Base-by-base conservation (phyloP, 2,797 vertebrate genomes). In the Sorex maritimensis region DNA sequence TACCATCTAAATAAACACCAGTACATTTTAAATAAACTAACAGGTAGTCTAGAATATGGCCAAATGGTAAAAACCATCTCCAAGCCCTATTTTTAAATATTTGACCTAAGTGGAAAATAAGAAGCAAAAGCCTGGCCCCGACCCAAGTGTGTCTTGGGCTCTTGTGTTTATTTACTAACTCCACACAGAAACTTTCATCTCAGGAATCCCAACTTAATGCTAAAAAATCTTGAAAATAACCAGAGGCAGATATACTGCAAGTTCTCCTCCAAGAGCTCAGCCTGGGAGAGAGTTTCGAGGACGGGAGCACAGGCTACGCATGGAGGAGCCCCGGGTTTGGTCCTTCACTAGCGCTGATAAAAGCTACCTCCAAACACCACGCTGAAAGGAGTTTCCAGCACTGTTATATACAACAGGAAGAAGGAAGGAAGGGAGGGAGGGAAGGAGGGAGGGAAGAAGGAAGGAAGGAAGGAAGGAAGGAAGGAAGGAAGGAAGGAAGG, bases 91-190 rank as follows among this genome's bases (percentile, higher is more conserved):
- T 49, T 81, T 81, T 6, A 94, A 92, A 82, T 78, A 80, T 65
- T 78, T 91, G 61, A 89, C 19, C 46, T 77, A 46, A 94, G 80
- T 69, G 34, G 74, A 86, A 96, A 95, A 93, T 73, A 89, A 91
- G 91, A 93, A 78, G 34, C 69, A 91, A 84, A 30, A 63, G 63
- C 34, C 83, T 84, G 89, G 81, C 81, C 75, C 86, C 86, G 86
- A 49, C 28, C 89, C 86, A 88, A 78, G 61, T 6, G 38, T 34
- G n/a, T 92, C 67, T 61, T 38, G 52, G 85, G 88, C 81, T 83
- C 41, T 41, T 91, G 3, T 69, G 46, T 93, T 94, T 93, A 71
- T 93, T 95, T 84, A 86, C 72, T 84, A 86, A 46, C 63, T 55
- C 73, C 55, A 30, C 6, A 67, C 4, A 78, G 24, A 52, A 38